Conservation (phyloP, 2,888 invertebrate genomes). For the Hyposoter dolosus region DNA sequence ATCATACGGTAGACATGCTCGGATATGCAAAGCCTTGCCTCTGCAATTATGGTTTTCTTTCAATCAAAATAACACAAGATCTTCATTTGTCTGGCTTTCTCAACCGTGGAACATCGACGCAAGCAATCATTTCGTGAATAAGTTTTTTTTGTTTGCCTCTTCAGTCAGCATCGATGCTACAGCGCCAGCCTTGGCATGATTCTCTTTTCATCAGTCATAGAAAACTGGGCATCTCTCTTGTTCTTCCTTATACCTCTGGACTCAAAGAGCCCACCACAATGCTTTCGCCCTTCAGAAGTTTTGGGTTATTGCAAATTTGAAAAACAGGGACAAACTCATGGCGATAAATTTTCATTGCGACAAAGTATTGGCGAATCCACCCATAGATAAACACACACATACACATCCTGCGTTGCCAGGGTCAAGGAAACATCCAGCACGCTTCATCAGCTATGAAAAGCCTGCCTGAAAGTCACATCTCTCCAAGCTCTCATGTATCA, state of each 20-base stretch:
- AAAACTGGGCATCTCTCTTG: not conserved
- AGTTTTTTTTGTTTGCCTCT: not conserved
- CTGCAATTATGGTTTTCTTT: not conserved
- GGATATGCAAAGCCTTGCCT: not conserved
- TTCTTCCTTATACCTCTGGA: conserved; percentile 6
- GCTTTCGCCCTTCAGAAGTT: not conserved
- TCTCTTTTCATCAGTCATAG: not conserved
- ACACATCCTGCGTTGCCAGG: no score
- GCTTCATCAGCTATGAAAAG: conserved; percentile 16
- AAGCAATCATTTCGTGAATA: not conserved
- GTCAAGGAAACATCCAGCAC: not conserved
- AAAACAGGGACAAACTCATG: conserved; percentile 14
- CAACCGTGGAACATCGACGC: not conserved
- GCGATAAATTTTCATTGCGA: conserved; percentile 24
- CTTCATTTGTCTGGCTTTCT: not conserved
- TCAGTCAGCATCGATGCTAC: not conserved
- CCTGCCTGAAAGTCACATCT: not conserved
- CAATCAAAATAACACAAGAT: not conserved
- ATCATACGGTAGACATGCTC: not conserved
- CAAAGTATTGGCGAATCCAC: not conserved
- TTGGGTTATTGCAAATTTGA: conserved; percentile 28
- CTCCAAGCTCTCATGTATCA: not conserved
- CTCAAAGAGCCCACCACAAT: not conserved
- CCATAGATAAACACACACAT: not conserved
- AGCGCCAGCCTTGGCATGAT: not conserved